Evolutionary conservation across 1,140 invertebrate genomes (phyloP).

Genomic region (Drosophila suzukii): DNA sequence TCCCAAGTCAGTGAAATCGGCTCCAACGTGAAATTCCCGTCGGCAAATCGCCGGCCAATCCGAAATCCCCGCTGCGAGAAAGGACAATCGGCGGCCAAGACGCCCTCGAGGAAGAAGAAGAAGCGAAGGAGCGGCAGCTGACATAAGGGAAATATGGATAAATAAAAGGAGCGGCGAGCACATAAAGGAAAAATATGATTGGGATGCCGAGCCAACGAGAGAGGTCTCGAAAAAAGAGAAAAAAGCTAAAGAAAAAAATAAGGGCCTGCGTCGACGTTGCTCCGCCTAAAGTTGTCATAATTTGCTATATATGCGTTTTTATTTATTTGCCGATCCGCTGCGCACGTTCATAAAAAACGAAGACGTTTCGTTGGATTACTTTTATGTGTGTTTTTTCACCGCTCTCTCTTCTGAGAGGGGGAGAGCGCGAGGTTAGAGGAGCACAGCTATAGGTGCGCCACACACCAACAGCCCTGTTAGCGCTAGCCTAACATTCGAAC

Average conservation of each 20-base stretch:
- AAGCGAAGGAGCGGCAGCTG: constrained; percentile 8
- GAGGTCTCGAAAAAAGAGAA: constrained; percentile 23
- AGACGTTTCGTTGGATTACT: constrained; percentile 29
- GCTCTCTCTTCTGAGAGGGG: not conserved
- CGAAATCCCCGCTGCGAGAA: constrained; percentile 26
- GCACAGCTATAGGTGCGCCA: constrained; percentile 26
- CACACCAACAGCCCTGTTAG: constrained; percentile 1
- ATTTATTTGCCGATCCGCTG: constrained; percentile 76
- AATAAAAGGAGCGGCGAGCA: constrained; percentile 60
- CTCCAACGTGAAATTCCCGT: constrained; percentile 28
- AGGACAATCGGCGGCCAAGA: constrained; percentile 46
- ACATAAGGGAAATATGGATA: constrained; percentile 69
- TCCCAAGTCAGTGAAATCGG: not conserved
- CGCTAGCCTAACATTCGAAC: constrained; percentile 5
- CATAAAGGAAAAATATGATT: constrained; percentile 67
- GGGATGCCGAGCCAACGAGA: constrained; percentile 58
- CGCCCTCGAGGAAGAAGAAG: constrained; percentile 8
- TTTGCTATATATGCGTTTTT: constrained; percentile 74
- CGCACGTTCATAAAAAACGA: constrained; percentile 62
- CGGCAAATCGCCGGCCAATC: constrained; percentile 45
- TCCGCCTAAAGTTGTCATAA: constrained; percentile 84
- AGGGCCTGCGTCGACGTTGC: constrained; percentile 51
- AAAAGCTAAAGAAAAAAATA: constrained; percentile 14
- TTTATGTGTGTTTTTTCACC: constrained; percentile 2
- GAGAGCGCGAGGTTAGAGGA: constrained; percentile 21